A percentile compares a stretch with the other conserved stretches of the same genome.
Evolutionary conservation across 2,888 invertebrate genomes (phyloP).

Genomic region (Panorpa germanica): DNA sequence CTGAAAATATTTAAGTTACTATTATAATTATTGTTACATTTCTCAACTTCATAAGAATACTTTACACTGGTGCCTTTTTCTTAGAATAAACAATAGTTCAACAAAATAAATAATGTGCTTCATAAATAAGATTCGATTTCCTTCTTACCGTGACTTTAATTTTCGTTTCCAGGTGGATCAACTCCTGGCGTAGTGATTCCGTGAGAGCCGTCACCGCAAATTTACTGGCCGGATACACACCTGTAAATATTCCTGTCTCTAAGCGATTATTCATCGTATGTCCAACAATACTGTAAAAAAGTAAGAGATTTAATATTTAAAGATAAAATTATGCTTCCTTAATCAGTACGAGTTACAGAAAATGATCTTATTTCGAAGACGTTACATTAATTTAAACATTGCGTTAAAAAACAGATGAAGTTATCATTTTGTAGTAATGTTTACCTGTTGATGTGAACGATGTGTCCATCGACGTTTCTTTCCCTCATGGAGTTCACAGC

Average conservation of each 20-base stretch:
- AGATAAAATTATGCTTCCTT: too few species aligned
- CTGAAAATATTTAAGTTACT: slow-evolving; percentile 12
- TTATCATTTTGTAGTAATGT: too few species aligned
- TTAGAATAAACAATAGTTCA: too few species aligned
- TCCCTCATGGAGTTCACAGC: slow-evolving; percentile 13
- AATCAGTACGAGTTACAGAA: too few species aligned
- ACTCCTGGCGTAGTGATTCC: slow-evolving; percentile 8
- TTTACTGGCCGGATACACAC: slow-evolving; percentile 12
- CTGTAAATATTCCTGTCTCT: too few species aligned
- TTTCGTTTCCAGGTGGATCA: slow-evolving; percentile 4
- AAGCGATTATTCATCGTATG: too few species aligned
- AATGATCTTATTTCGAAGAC: too few species aligned
- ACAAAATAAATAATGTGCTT: too few species aligned
- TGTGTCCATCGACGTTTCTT: slow-evolving; percentile 20
- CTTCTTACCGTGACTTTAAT: slow-evolving; percentile 14
- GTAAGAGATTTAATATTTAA: slow-evolving; percentile 17
- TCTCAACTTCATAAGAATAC: too few species aligned
- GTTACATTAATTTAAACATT: slow-evolving; percentile 10
- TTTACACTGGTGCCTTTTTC: too few species aligned
- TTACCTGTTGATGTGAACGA: slow-evolving; percentile 29
- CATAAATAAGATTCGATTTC: too few species aligned
- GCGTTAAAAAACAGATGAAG: slow-evolving; percentile 5
- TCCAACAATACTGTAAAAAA: slow-evolving; percentile 12
- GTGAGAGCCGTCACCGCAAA: slow-evolving; percentile 6
- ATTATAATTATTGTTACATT: too few species aligned